Conservation (phyloP, 2,888 invertebrate species). For the Phengaris alcon region DNA sequence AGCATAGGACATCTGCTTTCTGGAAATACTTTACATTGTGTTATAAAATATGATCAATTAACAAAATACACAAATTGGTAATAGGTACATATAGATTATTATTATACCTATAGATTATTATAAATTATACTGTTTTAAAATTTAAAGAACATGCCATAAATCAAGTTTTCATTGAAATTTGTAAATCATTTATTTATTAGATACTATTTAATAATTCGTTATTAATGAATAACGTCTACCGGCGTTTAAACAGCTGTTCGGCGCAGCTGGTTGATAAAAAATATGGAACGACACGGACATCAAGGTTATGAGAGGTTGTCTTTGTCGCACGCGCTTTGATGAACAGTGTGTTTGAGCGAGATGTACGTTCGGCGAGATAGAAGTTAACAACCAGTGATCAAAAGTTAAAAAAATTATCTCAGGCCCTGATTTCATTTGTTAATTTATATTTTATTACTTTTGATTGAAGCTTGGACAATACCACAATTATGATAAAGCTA, state of each 20-base stretch:
- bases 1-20: background rate
- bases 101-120: background rate
- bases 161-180: background rate
- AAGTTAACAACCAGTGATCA: constrained; percentile 1
- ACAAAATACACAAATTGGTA: background rate
- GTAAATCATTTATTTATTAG: background rate
- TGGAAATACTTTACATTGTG: background rate
- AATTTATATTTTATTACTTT: background rate
- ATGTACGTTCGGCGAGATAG: background rate
- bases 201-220: constrained; percentile 29
- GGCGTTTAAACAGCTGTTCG: constrained; percentile 73
- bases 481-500: no score
- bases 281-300: constrained; percentile 63
- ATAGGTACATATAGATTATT: background rate
- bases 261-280: constrained; percentile 74
- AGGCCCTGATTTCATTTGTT: background rate
- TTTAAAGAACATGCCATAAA: background rate
- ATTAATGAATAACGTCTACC: constrained; percentile 49
- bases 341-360: constrained; percentile 28
- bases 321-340: constrained; percentile 52
- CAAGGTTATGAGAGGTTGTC: constrained; percentile 49
- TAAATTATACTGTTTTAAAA: background rate
- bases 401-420: background rate
- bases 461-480: no score
- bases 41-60: background rate